These are phyloP conservation scores for Heliconius melpomene DNA, from an alignment of 1,140 invertebrate species.

Conservation along the genomic window DNA sequence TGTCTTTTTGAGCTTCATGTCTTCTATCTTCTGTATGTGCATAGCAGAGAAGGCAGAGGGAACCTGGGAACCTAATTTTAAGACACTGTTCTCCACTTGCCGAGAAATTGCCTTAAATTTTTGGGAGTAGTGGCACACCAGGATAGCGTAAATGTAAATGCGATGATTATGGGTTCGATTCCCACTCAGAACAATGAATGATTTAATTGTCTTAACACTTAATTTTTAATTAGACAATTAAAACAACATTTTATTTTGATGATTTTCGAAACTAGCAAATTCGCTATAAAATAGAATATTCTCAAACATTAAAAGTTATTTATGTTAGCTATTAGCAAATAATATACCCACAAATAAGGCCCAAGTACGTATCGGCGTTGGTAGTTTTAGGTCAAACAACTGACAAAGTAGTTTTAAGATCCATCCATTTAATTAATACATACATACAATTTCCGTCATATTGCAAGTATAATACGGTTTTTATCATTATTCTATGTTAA, in stretches of 20 bases:
- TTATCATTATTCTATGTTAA: conserved; percentile 35
- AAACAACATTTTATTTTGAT: conserved; percentile 12
- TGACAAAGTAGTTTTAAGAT: conserved; percentile 32
- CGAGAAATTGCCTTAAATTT: too few relatives aligned
- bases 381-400: conserved; percentile 33
- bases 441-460: conserved; percentile 15
- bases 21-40: too few relatives aligned
- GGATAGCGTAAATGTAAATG: too few relatives aligned
- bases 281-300: conserved; percentile 10
- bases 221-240: too few relatives aligned
- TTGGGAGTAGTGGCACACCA: too few relatives aligned
- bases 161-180: too few relatives aligned
- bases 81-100: too few relatives aligned
- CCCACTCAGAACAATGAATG: too few relatives aligned
- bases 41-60: too few relatives aligned
- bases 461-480: conserved; percentile 19
- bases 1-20: background rate
- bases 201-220: too few relatives aligned
- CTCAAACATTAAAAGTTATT: conserved; percentile 27
- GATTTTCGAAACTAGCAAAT: background rate
- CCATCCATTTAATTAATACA: conserved; percentile 24
- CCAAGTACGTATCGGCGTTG: conserved; percentile 22
- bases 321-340: conserved; percentile 26
- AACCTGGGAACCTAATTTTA: too few relatives aligned
- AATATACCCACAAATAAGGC: conserved; percentile 28